Evolutionary conservation across 2,888 invertebrate genomes (phyloP), one percentile per base, ranked within the genome.

Genomic region (Gastracanthus pulcherrimus): DNA sequence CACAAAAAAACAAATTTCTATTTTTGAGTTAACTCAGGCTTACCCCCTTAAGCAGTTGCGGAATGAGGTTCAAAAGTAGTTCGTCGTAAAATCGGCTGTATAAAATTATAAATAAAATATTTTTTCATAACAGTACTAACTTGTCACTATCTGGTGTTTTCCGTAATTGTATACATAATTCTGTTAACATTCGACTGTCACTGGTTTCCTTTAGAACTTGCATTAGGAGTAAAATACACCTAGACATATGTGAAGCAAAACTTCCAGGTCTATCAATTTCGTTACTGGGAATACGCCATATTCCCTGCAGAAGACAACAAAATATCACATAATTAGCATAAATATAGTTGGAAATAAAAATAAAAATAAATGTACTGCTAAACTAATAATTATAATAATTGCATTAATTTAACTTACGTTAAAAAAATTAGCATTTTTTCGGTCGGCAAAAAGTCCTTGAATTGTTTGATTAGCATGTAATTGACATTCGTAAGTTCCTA

Each of bases 181-280:
- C 96, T 74, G 97, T 93, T 66, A 98, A 92, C 84, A 95, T 94
- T 88, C 95, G 95, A 87, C 96, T 95, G 89, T 98, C 98, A 79
- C 95, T 95, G 45, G 95, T 95, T 87, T 96, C 95, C 86, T 95
- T 94, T 55, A 98, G 92, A 81, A 98, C 94, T 90, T 97, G 96
- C 92, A 98, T 94, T 6, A 98, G 93, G 41, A 98, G 94, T 29
- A 95, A 93, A 2, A 98, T 95, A 84, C 97, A 96, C 80, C 97
- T 94, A 84, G 95, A 96, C 95, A 98, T 96, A 89, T 98, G 98
- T 45, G 97, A 95, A 0, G 97, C 96, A 89, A 99, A 97, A 84
- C 97, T 96, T 3, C 98, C 98, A 0, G 97, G 95, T 82, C 98
- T 94, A 89, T 98, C 98, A 58, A 98, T 96, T 93, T 99, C 98